Evolutionary conservation across 2,113 vertebrate genomes (phyloP), one percentile per base, ranked within the genome.

Genomic region (Etia nguti): DNA sequence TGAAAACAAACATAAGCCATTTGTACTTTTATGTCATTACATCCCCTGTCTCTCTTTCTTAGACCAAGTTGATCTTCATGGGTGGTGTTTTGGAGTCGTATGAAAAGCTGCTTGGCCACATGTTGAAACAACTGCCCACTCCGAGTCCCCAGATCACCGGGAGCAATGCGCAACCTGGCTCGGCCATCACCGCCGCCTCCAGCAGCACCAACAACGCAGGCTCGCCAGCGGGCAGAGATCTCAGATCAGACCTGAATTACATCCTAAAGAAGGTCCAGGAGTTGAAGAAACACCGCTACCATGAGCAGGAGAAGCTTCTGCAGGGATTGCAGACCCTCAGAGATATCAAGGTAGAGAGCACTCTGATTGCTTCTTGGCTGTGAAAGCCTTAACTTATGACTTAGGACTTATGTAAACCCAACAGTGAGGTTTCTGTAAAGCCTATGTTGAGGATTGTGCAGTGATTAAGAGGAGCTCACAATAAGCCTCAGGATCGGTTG

Each of bases 71-170:
- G 43, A 1, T 94, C n/a, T 87, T 83, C 1, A 62, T 96, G 82
- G 65, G 68, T 1, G 90, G 54, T 2, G 22, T 94, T 38, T 46
- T 96, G 91, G 91, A 92, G n/a, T 79, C 65, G 0, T 96, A 96
- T 1, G 91, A 93, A 1, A 62, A 92, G 29, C 56, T 96, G 68
- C 4, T 96, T 1, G 24, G 1, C 10, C 60, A 62, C 4, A 96
- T 96, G 94, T 4, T 95, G 81, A 36, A 57, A 11, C n/a, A 92
- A 73, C 54, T 84, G 41, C 84, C 93, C 4, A 83, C 62, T 3
- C 31, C 81, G 1, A 62, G 26, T 11, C 84, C 91, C 3, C 60
- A 8, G 29, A 43, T 26, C 0, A 18, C 18, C 1, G 6, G 5
- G 8, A 73, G 8, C 36, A 6, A 26, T 9, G 1, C 8, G 6